These are phyloP conservation scores for Chironex yamaguchii DNA, from an alignment of 30 jellyfish, hydroid and myxozoan genomes.

Conservation along the genomic window DNA sequence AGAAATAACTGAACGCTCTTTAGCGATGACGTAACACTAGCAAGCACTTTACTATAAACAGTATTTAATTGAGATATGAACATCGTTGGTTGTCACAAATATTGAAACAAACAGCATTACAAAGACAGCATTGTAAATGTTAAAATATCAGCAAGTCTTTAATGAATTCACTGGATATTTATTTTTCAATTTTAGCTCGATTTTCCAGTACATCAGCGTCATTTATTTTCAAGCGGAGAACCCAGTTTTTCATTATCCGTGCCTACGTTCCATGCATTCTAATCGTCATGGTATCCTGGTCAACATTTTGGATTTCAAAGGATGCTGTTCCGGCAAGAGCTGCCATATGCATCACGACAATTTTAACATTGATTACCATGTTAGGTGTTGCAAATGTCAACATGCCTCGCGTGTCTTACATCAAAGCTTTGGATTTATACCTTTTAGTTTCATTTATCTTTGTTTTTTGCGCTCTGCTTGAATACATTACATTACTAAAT, in stretches of 20 bases:
- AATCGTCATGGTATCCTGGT: slow-evolving; percentile 97
- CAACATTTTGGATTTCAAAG: slow-evolving; percentile 95
- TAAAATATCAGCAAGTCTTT: too few species aligned
- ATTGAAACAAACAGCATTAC: too few species aligned
- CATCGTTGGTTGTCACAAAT: too few species aligned
- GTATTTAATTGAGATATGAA: too few species aligned
- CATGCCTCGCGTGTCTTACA: slow-evolving; percentile 97
- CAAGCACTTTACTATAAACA: too few species aligned
- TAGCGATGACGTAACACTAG: too few species aligned
- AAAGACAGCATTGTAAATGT: too few species aligned
- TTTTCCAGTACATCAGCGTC: slow-evolving; percentile 91
- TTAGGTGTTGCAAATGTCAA: slow-evolving; percentile 91
- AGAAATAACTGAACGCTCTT: too few species aligned
- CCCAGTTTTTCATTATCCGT: slow-evolving; percentile 79
- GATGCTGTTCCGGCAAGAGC: slow-evolving; percentile 99
- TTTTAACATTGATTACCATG: slow-evolving; percentile 92
- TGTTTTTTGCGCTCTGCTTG: slow-evolving; percentile 89
- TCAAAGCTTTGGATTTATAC: slow-evolving; percentile 91
- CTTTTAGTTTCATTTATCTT: slow-evolving; percentile 82
- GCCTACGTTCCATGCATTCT: slow-evolving; percentile 91
- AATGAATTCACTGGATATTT: too few species aligned
- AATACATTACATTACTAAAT: slow-evolving; percentile 85
- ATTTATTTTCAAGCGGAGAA: slow-evolving; percentile 80
- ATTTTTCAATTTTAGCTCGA: slow-evolving; percentile 33
- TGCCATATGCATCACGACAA: slow-evolving; percentile 94